Base-by-base conservation (phyloP, 2,888 invertebrate genomes). In the Folsomia candida region DNA sequence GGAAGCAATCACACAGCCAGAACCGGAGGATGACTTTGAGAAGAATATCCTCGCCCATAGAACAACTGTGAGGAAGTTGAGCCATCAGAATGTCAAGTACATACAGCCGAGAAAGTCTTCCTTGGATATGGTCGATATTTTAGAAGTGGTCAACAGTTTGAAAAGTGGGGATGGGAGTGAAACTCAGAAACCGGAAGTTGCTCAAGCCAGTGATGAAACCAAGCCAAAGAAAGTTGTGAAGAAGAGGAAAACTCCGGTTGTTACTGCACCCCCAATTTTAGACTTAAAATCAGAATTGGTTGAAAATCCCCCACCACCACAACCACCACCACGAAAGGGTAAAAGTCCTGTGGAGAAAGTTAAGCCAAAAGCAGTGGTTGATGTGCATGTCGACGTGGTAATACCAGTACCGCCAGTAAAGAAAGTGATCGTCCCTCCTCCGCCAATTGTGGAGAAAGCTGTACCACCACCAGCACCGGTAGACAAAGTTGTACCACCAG, bases 41-140 rank as follows among this genome's bases (percentile, higher is more conserved):
- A 67, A 71, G 54, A 71, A 75, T 60, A 73, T 75, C 51, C 66
- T 75, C 37, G 75, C 73, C 61, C 64, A 73, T 61, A 51, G 74
- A 58, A 58, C 58, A 22, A 70, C 65, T 4, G 27, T 58, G 6
- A 26, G n/a, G 47, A 70, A 66, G 24, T 63, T 54, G 58, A 59
- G 54, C 9, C 60, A 65, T 25, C 68, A 71, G 54, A 73, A 67
- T 51, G 57, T 67, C 2, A 24, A 51, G 1, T 58, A 51, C n/a
- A 73, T 73, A 26, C 65, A 67, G 20, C 71, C 67, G 26, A 65
- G 73, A 25, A 70, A 70, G 60, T 66, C 71, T 24, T 73, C 73
- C 2, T 2, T 64, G 22, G 69, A 37, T 37, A 14, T 63, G 9
- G 70, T 69, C 67, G 73, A 73, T 22, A 14, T 57, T 67, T 51